Evolutionary conservation across 2,797 vertebrate species (phyloP).

Genomic region (Lacerta viridis): DNA sequence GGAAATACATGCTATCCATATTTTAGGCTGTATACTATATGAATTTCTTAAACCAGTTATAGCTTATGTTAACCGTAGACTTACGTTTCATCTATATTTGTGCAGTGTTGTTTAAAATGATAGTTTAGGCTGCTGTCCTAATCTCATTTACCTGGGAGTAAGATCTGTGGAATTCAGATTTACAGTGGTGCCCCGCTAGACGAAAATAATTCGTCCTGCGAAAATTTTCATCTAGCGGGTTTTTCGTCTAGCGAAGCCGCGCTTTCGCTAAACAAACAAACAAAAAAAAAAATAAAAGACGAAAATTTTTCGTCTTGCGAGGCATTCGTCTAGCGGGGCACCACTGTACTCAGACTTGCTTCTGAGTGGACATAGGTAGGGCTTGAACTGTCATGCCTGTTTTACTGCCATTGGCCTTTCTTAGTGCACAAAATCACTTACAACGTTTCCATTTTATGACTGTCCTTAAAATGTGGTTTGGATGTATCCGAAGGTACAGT

Average conservation of each 20-base stretch:
- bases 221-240: too few relatives aligned
- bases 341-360: background rate
- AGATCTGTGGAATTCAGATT: background rate
- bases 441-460: background rate
- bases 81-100: background rate
- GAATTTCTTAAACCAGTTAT: too few relatives aligned
- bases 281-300: too few relatives aligned
- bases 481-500: background rate
- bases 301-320: too few relatives aligned
- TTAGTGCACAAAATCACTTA: background rate
- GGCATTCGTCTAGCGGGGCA: too few relatives aligned
- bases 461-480: background rate
- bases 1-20: background rate
- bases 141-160: too few relatives aligned
- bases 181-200: background rate
- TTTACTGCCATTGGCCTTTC: background rate
- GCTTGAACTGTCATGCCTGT: background rate
- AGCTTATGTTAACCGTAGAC: too few relatives aligned
- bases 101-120: background rate
- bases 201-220: too few relatives aligned
- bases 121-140: too few relatives aligned
- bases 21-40: background rate
- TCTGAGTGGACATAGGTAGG: too few relatives aligned
- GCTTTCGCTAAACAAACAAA: too few relatives aligned
- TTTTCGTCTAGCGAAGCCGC: too few relatives aligned